Evolutionary conservation across 2,888 invertebrate genomes (phyloP).

Genomic region (Sclerodermus sp.): DNA sequence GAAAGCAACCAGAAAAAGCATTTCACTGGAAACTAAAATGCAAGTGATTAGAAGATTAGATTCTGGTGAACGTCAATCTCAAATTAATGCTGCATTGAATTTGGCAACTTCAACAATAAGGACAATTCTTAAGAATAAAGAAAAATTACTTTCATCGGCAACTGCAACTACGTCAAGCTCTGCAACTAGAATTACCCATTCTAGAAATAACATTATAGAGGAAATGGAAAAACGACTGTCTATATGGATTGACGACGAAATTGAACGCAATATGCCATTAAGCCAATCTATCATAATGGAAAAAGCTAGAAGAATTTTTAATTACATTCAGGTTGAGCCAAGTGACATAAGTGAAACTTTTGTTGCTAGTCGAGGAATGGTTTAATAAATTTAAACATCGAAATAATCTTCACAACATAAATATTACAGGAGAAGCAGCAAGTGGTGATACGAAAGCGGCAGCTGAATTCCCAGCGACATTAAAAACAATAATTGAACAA

Average conservation of each 20-base stretch:
- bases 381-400: constrained; percentile 19
- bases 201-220: constrained; percentile 14
- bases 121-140: constrained; percentile 13
- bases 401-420: constrained; percentile 17
- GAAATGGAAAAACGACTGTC: constrained; percentile 19
- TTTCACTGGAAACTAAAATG: constrained; percentile 16
- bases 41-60: constrained; percentile 14
- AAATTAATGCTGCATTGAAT: constrained; percentile 14
- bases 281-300: constrained; percentile 16
- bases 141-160: constrained; percentile 11
- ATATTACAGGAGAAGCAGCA: constrained; percentile 21
- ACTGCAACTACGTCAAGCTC: constrained; percentile 11
- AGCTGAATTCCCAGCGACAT: constrained; percentile 16
- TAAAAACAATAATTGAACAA: constrained; percentile 22
- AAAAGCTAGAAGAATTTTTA: constrained; percentile 16
- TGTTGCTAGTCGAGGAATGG: constrained; percentile 23
- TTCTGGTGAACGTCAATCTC: constrained; percentile 12
- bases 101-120: constrained; percentile 17
- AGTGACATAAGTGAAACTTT: constrained; percentile 14
- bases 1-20: constrained; percentile 15
- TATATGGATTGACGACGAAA: constrained; percentile 17
- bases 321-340: constrained; percentile 13
- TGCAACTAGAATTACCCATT: constrained; percentile 15
- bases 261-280: constrained; percentile 18
- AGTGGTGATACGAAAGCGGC: constrained; percentile 18